Evolutionary conservation across 2,888 invertebrate species (phyloP).

Genomic region (Artemia sp.): DNA sequence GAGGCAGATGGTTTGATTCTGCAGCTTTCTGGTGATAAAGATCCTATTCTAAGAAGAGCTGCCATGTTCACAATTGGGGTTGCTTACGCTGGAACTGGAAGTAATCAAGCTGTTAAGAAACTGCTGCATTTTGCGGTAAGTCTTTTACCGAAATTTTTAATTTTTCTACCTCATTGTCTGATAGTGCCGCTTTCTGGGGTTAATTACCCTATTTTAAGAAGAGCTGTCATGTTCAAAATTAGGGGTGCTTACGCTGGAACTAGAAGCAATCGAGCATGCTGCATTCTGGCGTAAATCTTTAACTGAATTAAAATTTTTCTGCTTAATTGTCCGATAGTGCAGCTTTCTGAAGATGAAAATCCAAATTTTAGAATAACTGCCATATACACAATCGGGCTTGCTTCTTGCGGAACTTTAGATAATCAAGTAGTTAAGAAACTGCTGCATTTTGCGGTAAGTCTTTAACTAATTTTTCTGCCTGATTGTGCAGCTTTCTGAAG

Average conservation of each 20-base stretch:
- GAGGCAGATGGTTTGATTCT: constrained; percentile 87
- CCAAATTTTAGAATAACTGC: too few relatives aligned
- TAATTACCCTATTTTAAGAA: constrained; percentile 81
- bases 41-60: constrained; percentile 79
- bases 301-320: too few relatives aligned
- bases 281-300: constrained; percentile 66
- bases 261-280: constrained; percentile 91
- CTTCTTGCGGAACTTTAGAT: constrained; percentile 68
- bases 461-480: constrained; percentile 35
- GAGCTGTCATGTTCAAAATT: constrained; percentile 93
- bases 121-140: constrained; percentile 84
- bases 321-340: constrained; percentile 50
- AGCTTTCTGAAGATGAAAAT: constrained; percentile 78
- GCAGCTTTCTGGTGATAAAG: constrained; percentile 76
- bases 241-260: constrained; percentile 98
- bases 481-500: constrained; percentile 68
- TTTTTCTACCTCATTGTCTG: constrained; percentile 35
- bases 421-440: constrained; percentile 87
- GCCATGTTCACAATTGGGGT: constrained; percentile 97
- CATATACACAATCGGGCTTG: too few relatives aligned
- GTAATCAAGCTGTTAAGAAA: constrained; percentile 85
- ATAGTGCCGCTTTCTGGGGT: constrained; percentile 74
- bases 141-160: constrained; percentile 25
- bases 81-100: constrained; percentile 95
- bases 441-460: constrained; percentile 76